Percentiles rank a stretch among this genome's conserved stretches.
These are phyloP conservation scores for Cercocebus atys DNA, from an alignment of 2,113 vertebrate genomes.

Conservation along the genomic window DNA sequence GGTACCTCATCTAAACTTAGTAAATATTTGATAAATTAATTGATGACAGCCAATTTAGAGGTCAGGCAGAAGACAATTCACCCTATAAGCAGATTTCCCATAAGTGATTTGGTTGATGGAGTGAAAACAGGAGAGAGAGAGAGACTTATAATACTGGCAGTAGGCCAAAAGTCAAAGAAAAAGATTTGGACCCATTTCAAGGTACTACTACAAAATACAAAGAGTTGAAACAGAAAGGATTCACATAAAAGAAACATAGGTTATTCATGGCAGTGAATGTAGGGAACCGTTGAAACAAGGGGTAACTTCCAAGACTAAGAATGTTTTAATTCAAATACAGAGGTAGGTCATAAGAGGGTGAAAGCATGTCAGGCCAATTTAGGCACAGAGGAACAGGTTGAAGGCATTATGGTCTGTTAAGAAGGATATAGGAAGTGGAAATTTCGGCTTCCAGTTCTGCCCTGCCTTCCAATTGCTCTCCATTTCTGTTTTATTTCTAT, in stretches of 20 bases:
- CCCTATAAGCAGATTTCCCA: neutral
- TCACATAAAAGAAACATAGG: neutral
- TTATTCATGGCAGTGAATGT: neutral
- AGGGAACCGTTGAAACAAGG: neutral
- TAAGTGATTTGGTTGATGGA: neutral
- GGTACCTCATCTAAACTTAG: neutral
- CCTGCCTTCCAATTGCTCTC: neutral
- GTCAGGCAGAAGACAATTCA: neutral
- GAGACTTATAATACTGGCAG: neutral
- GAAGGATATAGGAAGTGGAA: too few species aligned
- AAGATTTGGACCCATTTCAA: neutral
- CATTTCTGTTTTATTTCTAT: neutral
- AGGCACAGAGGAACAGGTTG: neutral
- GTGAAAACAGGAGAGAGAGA: neutral
- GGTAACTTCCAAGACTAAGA: neutral
- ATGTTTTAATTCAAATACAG: neutral
- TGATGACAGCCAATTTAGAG: neutral
- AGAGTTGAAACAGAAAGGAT: neutral
- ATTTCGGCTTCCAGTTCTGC: neutral
- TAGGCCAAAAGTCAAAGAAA: neutral
- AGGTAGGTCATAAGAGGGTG: neutral
- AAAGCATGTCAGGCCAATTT: neutral
- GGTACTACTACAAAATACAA: neutral
- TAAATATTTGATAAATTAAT: slow-evolving; percentile 13
- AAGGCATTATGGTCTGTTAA: neutral